Percentiles rank a stretch among this genome's conserved stretches.
Conservation (phyloP, 2,888 invertebrate species). For the Rhodophaea formosa region DNA sequence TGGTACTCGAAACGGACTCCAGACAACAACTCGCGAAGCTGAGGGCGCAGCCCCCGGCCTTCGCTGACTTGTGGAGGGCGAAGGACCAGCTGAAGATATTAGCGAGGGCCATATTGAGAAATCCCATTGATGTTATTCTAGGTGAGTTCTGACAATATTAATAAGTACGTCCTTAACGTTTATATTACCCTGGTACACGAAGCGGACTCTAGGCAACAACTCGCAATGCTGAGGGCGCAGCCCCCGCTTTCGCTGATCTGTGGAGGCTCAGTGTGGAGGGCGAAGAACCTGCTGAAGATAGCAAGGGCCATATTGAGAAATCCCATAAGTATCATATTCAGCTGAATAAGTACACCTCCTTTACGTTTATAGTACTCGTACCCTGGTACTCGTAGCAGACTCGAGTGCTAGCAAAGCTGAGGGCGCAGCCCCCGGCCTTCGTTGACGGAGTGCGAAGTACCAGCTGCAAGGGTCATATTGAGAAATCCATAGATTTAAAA, state of each 20-base stretch:
- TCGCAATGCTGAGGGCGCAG: conserved; percentile 35
- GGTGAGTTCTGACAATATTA: conserved; percentile 50
- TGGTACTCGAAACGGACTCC: conserved; percentile 46
- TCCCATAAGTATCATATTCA: conserved; percentile 87
- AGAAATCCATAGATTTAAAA: too few relatives aligned
- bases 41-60: conserved; percentile 40
- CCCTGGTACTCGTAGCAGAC: conserved; percentile 46
- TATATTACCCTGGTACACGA: conserved; percentile 46
- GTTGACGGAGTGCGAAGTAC: conserved; percentile 75
- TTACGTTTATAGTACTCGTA: too few relatives aligned
- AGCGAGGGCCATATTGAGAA: conserved; percentile 88
- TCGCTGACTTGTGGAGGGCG: conserved; percentile 52
- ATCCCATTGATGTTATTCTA: conserved; percentile 88
- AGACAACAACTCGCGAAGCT: conserved; percentile 34
- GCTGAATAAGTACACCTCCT: conserved; percentile 46
- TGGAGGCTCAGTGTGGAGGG: too few relatives aligned
- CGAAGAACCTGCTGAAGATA: conserved; percentile 86
- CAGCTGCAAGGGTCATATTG: conserved; percentile 88
- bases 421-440: conserved; percentile 41
- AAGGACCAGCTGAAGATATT: conserved; percentile 87
- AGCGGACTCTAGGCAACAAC: conserved; percentile 35
- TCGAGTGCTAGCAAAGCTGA: conserved; percentile 33
- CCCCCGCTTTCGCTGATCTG: conserved; percentile 48
- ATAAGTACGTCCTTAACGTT: too few relatives aligned
- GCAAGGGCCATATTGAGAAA: conserved; percentile 89